Conservation (phyloP, 2,113 vertebrate species). For the Peromyscus californicus region DNA sequence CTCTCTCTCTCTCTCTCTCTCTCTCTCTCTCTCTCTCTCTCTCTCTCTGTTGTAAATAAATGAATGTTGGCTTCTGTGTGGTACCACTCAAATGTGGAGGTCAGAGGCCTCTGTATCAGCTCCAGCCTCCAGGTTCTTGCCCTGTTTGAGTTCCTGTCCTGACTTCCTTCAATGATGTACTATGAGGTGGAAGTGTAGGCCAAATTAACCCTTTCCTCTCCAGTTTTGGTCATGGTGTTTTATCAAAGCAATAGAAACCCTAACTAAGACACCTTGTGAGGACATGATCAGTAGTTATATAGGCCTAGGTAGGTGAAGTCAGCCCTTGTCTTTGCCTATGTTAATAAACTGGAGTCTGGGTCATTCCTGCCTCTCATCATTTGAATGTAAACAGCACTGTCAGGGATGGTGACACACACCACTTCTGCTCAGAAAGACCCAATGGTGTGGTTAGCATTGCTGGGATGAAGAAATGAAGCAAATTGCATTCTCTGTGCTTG, state of each 20-base stretch:
- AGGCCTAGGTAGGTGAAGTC: not conserved
- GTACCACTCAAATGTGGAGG: not conserved
- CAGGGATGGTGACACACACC: no score
- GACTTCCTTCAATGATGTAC: not conserved
- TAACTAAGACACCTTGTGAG: not conserved
- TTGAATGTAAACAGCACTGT: not conserved
- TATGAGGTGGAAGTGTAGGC: not conserved
- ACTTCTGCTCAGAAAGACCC: not conserved
- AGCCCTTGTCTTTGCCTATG: not conserved
- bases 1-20: no score
- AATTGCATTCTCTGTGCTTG: not conserved
- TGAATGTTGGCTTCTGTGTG: not conserved
- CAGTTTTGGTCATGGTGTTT: not conserved
- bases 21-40: no score
- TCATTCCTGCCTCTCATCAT: not conserved
- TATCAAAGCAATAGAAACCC: not conserved
- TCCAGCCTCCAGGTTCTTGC: not conserved
- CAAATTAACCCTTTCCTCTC: not conserved
- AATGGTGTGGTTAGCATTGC: not conserved
- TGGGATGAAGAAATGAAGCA: not conserved
- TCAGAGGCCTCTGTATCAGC: not conserved
- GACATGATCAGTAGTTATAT: not conserved
- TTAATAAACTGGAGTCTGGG: not conserved
- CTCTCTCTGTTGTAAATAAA: no score
- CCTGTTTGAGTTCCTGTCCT: not conserved